Evolutionary conservation across 1,140 invertebrate genomes (phyloP), one percentile per base, ranked within the genome.

Genomic region (Leguminivora glycinivorella): DNA sequence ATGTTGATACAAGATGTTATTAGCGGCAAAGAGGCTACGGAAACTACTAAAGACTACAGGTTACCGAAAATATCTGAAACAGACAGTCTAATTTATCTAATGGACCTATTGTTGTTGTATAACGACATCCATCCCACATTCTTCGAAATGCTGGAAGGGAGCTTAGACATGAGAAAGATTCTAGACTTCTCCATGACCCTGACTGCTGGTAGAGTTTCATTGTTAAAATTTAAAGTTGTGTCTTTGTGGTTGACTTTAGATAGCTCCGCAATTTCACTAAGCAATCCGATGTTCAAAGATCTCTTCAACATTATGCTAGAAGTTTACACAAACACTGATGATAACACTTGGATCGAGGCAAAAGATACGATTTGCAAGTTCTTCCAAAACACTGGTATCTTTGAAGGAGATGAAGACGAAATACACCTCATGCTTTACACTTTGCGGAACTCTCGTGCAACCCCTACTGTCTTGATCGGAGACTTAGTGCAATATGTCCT

Each of bases 341-440:
- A 84, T 77, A 77, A 90, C 73, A 84, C 87, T 72, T 74, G 92
- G 84, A 75, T 83, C 31, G 78, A 91, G 81, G 73, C 91, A 80
- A 79, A 90, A 78, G 77, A 83, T 58, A 91, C 88, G 6, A 79
- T 95, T 25, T 85, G 87, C 67, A 85, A 84, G 10, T 92, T 95
- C 47, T 92, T 96, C 29, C 92, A 89, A 73, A 93, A 92, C 40
- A 94, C 93, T 1, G 90, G 92, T 56, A 88, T 95, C 69, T 96
- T 96, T 84, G 93, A 95, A 79, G 92, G 89, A 26, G 93, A 92
- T 76, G 85, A 87, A 56, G 89, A 94, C 70, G 95, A 96, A 83
- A 92, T 95, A 34, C 92, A 95, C 80, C 91, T 96, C 69, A 94
- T 95, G 93, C 84, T 96, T 12, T 93, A 95, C 76, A 90, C 92